Base-by-base conservation (phyloP, 53 echinoderm and acorn worm species). In the Mesocentrotus franciscanus region DNA sequence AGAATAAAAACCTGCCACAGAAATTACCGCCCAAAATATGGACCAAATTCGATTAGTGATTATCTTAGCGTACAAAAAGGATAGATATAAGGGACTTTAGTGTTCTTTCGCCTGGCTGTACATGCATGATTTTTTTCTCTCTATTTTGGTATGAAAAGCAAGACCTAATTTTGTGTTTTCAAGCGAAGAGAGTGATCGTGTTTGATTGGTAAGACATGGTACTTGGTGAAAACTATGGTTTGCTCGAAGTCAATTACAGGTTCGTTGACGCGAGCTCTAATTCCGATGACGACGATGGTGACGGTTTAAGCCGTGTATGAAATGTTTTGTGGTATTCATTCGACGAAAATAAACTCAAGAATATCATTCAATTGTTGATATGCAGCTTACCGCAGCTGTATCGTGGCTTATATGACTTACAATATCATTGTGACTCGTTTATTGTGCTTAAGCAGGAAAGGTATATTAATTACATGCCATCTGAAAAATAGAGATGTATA, bases 131-230 rank as follows among this genome's bases (percentile, higher is more conserved):
- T 87, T 91, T 32, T 61, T 91, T 34, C 27, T 16, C 8, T 90
- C 60, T 90, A 6, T 9, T 59, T 34, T 30, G 55, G 75, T 30
- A 62, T 92, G 74, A 75, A 75, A 92, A 72, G 75, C n/a, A 92
- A 81, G 93, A 93, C 93, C 93, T 83, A 93, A 93, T 93, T 93
- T 93, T 81, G 93, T 93, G 93, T 81, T 81, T 81, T 59, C 79
- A 93, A 74, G 92, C 92, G 74, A 24, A 56, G 74, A n/a, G 1
- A 1, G 27, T 13, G 75, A 66, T 72, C 92, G 92, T 75, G 71
- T 72, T 75, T 55, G 92, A 72, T 42, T 92, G 92, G 27, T 2
- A 66, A 68, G 22, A 34, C 91, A 34, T 62, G 56, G 87, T 58
- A n/a, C n/a, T n/a, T 87, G n/a, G 26, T 87, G 58, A 87, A 64